Conservation (phyloP, 2,797 vertebrate genomes). For the Chelmon rostratus region DNA sequence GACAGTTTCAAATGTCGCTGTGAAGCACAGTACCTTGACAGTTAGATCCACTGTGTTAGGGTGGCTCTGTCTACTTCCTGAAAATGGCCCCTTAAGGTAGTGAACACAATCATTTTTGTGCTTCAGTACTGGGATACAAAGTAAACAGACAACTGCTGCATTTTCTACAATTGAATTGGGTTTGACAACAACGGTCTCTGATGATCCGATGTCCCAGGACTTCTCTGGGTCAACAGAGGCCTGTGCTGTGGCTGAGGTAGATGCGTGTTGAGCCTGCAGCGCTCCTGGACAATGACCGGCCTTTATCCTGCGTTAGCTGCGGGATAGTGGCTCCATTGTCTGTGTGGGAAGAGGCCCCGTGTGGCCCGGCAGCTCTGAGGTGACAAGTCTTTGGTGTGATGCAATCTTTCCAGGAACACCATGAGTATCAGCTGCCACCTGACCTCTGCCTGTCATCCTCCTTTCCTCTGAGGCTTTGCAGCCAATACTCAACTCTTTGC, state of each 20-base stretch:
- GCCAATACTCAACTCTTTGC: background rate
- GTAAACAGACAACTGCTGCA: too few species aligned
- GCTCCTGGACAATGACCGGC: slow-evolving; percentile 58
- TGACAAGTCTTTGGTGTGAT: slow-evolving; percentile 54
- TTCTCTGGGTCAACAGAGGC: slow-evolving; percentile 24
- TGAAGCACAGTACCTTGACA: too few species aligned
- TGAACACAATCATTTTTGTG: too few species aligned
- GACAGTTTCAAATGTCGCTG: too few species aligned
- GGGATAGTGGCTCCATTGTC: slow-evolving; percentile 67
- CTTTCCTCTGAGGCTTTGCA: background rate
- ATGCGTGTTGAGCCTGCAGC: slow-evolving; percentile 55
- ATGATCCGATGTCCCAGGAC: background rate
- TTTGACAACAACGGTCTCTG: too few species aligned
- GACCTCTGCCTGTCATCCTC: background rate
- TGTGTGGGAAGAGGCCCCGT: slow-evolving; percentile 37
- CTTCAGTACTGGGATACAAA: too few species aligned
- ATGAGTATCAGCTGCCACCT: background rate
- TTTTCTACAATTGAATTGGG: too few species aligned
- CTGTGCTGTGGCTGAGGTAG: slow-evolving; percentile 49
- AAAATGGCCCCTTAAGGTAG: too few species aligned
- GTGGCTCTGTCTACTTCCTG: too few species aligned
- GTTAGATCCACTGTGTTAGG: too few species aligned
- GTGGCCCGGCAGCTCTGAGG: slow-evolving; percentile 39
- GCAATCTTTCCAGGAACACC: slow-evolving; percentile 37
- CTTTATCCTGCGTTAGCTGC: slow-evolving; percentile 55